Evolutionary conservation across 2,888 invertebrate species (phyloP).

Genomic region (Hypomecis atomaria): DNA sequence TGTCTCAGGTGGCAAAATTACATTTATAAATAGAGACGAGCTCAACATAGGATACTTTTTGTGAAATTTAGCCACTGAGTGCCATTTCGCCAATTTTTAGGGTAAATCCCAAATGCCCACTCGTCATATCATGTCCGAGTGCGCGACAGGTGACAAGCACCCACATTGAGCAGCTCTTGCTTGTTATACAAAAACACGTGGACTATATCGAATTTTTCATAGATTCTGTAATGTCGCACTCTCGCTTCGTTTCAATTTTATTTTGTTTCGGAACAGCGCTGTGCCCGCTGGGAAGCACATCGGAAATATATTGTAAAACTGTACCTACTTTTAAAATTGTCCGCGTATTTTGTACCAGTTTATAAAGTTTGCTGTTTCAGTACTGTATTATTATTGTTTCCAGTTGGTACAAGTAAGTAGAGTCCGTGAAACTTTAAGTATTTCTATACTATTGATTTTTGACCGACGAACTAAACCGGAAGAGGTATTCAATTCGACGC

Average conservation of each 20-base stretch:
- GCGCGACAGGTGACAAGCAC: neutral
- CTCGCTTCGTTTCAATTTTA: slow-evolving; percentile 49
- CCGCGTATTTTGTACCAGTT: slow-evolving; percentile 47
- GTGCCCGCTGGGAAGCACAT: slow-evolving; percentile 38
- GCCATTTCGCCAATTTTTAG: neutral
- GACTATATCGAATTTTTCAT: slow-evolving; percentile 51
- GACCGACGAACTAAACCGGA: too few species aligned
- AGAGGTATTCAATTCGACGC: too few species aligned
- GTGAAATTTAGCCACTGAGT: too few species aligned
- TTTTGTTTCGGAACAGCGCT: slow-evolving; percentile 43
- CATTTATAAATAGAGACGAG: too few species aligned
- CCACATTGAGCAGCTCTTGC: slow-evolving; percentile 6
- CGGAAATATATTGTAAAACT: slow-evolving; percentile 51
- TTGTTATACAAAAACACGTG: slow-evolving; percentile 21
- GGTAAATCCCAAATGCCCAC: slow-evolving; percentile 15
- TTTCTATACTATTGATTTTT: too few species aligned
- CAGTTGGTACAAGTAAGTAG: neutral
- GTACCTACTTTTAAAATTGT: slow-evolving; percentile 48
- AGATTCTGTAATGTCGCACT: slow-evolving; percentile 54
- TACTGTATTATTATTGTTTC: slow-evolving; percentile 22
- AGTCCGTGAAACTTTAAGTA: neutral
- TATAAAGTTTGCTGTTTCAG: slow-evolving; percentile 36
- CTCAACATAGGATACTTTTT: too few species aligned
- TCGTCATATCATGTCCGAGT: slow-evolving; percentile 5
- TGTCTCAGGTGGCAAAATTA: too few species aligned